phyloP scores from a whole-genome alignment of 2,888 invertebrate genomes.

The Sarcophaga variegata region DNA sequence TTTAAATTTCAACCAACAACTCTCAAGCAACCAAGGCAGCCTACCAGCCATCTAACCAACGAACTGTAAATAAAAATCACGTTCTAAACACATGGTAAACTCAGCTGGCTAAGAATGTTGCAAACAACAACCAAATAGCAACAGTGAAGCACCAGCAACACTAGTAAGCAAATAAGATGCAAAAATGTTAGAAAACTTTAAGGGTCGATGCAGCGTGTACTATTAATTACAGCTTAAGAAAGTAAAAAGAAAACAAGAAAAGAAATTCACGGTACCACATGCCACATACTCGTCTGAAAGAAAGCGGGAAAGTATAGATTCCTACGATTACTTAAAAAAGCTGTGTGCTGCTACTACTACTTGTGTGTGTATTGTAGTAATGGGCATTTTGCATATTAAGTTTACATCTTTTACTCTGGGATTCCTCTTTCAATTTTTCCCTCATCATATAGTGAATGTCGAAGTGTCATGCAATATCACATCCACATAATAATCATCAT shows the following conservation, averaged over 20 bases:
- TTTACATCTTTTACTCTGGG: neutral
- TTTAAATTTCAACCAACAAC: too few species aligned
- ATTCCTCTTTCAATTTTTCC: neutral
- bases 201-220: conserved; percentile 16
- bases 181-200: conserved; percentile 54
- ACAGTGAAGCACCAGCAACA: neutral
- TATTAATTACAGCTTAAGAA: conserved; percentile 54
- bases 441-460: too few species aligned
- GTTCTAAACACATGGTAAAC: too few species aligned
- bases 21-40: too few species aligned
- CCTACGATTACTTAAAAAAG: neutral
- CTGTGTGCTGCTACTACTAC: neutral
- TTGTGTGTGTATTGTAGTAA: conserved; percentile 13
- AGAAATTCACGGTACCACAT: conserved; percentile 41
- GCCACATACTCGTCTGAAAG: conserved; percentile 6
- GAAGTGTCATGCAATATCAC: neutral
- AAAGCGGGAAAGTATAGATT: too few species aligned
- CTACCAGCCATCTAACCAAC: too few species aligned
- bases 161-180: conserved; percentile 23
- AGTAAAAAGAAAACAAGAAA: neutral
- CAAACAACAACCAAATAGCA: conserved; percentile 18
- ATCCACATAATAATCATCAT: too few species aligned
- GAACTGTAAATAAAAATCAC: too few species aligned
- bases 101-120: neutral
- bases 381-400: conserved; percentile 44